These are phyloP conservation scores for Cichladusa arquata DNA, from an alignment of 2,113 vertebrate genomes.

Conservation along the genomic window DNA sequence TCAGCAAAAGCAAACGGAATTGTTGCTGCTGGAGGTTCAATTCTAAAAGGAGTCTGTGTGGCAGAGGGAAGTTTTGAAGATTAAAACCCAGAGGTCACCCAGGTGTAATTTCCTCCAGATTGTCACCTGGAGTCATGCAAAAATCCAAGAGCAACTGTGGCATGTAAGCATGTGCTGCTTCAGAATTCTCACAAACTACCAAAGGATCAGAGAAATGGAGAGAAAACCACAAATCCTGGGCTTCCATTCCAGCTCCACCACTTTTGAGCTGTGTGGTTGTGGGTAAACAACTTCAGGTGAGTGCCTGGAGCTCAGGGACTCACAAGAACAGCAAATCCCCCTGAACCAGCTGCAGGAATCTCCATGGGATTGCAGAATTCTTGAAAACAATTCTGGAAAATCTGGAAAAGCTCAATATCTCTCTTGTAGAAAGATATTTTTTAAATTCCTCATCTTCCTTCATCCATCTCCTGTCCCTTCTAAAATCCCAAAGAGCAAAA, in stretches of 20 bases:
- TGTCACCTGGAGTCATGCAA: neutral
- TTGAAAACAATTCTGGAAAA: no score
- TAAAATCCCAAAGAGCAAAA: neutral
- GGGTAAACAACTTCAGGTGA: neutral
- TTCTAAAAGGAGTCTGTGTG: neutral
- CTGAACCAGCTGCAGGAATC: neutral
- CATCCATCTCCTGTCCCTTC: neutral
- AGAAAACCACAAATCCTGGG: constrained; percentile 7
- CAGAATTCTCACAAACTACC: neutral
- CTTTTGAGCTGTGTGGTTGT: neutral
- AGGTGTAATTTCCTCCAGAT: neutral
- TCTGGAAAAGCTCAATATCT: neutral
- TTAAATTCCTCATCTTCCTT: neutral
- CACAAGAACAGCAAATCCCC: neutral
- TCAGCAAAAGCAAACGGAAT: neutral
- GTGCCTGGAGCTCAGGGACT: neutral
- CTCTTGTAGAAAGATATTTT: neutral
- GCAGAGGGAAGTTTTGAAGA: neutral
- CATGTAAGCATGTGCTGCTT: accelerated
- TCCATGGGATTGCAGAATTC: neutral
- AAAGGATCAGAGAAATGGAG: neutral
- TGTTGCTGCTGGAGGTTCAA: neutral
- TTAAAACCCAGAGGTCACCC: neutral
- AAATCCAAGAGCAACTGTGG: neutral
- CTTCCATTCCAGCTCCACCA: neutral